These are phyloP conservation scores for Haliclona indistincta DNA, from an alignment of 37 sponge, comb jelly and placozoan genomes.

Conservation along the genomic window DNA sequence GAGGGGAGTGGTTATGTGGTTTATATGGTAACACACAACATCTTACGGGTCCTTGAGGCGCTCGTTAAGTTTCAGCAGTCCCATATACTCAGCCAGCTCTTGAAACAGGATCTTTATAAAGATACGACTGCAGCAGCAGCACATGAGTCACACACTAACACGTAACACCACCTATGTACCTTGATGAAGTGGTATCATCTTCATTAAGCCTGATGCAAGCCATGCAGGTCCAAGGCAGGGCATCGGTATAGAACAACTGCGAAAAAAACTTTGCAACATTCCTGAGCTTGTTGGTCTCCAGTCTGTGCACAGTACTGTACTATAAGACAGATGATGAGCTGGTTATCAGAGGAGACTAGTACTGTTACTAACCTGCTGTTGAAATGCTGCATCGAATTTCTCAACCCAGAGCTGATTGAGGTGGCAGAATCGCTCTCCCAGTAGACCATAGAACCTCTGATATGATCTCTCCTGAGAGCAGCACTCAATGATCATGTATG, in stretches of 20 bases:
- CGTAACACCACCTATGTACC: slow-evolving; percentile 22
- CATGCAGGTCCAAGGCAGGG: slow-evolving; percentile 94
- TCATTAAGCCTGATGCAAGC: slow-evolving; percentile 93
- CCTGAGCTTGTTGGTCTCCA: slow-evolving; percentile 97
- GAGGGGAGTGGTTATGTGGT: not conserved
- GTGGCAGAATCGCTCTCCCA: slow-evolving; percentile 91
- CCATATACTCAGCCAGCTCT: slow-evolving; percentile 95
- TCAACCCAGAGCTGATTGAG: slow-evolving; percentile 90
- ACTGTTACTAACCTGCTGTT: slow-evolving; percentile 63
- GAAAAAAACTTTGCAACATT: slow-evolving; percentile 94
- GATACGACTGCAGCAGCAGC: slow-evolving; percentile 74
- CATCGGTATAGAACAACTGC: slow-evolving; percentile 92
- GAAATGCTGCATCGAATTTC: slow-evolving; percentile 69
- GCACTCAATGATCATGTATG: slow-evolving; percentile 88
- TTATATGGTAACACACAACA: not conserved
- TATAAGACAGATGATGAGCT: slow-evolving; percentile 11
- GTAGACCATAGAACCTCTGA: slow-evolving; percentile 83
- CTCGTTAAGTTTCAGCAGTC: slow-evolving; percentile 83
- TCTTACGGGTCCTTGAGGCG: slow-evolving; percentile 88
- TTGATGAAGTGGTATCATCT: slow-evolving; percentile 97
- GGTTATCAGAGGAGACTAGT: not conserved
- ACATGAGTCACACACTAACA: slow-evolving; percentile 13
- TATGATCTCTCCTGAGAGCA: slow-evolving; percentile 92
- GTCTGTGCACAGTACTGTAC: slow-evolving; percentile 90
- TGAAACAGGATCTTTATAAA: slow-evolving; percentile 99